Evolutionary conservation across 1,140 invertebrate species (phyloP).

Genomic region (Zophobas morio): DNA sequence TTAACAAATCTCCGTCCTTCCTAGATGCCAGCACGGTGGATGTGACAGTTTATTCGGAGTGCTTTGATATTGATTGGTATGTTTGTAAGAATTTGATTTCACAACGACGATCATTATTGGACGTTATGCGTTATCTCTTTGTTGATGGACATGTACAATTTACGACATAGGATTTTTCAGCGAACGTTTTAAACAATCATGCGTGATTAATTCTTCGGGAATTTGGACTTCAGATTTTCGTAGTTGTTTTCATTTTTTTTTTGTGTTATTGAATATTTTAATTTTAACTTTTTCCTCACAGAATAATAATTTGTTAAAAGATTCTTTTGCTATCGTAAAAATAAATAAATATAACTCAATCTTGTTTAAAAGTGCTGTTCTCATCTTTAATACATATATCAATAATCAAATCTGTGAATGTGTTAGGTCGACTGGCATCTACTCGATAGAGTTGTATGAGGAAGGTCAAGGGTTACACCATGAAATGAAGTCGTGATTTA

Average conservation of each 20-base stretch:
- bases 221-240: too few species aligned
- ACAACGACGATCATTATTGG: too few species aligned
- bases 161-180: too few species aligned
- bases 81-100: background rate
- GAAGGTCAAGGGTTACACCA: conserved; percentile 36
- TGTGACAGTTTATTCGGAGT: conserved; percentile 23
- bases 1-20: conserved; percentile 30
- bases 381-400: conserved; percentile 14
- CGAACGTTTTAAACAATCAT: too few species aligned
- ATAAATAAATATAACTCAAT: conserved; percentile 10
- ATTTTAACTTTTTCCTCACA: background rate
- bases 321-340: background rate
- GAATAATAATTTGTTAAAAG: too few species aligned
- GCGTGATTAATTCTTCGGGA: too few species aligned
- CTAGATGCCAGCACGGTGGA: background rate
- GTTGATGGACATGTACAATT: too few species aligned
- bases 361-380: conserved; percentile 15
- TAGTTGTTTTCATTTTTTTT: too few species aligned
- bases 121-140: too few species aligned
- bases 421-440: conserved; percentile 38
- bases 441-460: conserved; percentile 40
- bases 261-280: background rate
- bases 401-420: conserved; percentile 32
- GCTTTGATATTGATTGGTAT: conserved; percentile 19
- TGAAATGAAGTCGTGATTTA: conserved; percentile 37